Base-by-base conservation (phyloP, 2,888 invertebrate genomes). In the Rhaphigaster nebulosa region DNA sequence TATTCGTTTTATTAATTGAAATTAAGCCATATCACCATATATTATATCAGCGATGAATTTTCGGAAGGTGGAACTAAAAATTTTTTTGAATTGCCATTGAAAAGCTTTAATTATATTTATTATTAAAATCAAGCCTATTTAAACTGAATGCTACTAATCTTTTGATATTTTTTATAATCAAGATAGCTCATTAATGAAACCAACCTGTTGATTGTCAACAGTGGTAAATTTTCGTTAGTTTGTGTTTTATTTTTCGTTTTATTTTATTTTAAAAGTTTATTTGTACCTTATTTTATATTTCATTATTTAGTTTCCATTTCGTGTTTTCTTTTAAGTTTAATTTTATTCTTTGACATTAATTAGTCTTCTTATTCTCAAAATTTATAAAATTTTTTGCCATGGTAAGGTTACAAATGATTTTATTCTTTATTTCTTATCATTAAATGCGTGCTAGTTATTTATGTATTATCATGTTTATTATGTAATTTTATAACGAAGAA, bases 151-250 rank as follows among this genome's bases (percentile, higher is more conserved):
- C 38, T 20, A 38, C 0, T 8, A 56, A 41, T 52, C 5, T 76
- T 34, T 38, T 20, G 70, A 34, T 34, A 34, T 70, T 3, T 70
- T 76, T 38, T 34, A n/a, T 50, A 70, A 89, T 89, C 89, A 70
- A 65, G 60, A 41, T 87, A 87, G 87, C 41, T 84, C 15, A 26
- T 60, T 23, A 87, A 50, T 29, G 50, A 45, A 18, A 89, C 84
- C 89, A 70, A 91, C 91, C 91, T 91, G 91, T 91, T 91, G 91
- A 91, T 84, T 91, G 90, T 91, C 91, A 91, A 91, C 87, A 88
- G 87, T 87, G 20, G 56, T 90, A n/a, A 41, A 65, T 38, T 88
- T 88, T 56, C 34, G n/a, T 91, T 89, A 76, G 91, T 84, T 89
- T 54, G 80, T 80, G 56, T 88, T 91, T 91, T 90, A 56, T 26